These are phyloP conservation scores for Trichomalopsis sarcophagae DNA, from an alignment of 1,140 invertebrate species.

Conservation along the genomic window DNA sequence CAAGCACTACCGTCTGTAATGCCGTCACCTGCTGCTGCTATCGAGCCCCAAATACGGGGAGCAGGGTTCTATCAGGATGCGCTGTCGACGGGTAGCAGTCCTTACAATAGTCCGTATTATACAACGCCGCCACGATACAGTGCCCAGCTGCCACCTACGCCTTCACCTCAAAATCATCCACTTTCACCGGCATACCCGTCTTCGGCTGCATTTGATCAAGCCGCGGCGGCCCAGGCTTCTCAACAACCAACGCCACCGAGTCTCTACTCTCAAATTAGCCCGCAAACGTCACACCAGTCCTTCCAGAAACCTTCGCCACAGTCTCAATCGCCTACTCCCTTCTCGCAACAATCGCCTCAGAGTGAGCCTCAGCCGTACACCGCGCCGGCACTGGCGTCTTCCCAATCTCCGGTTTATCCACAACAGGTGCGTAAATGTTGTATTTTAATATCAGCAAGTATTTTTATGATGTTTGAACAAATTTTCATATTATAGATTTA, in stretches of 20 bases:
- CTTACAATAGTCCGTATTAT: conserved; percentile 73
- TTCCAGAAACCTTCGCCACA: conserved; percentile 64
- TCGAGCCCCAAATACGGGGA: conserved; percentile 67
- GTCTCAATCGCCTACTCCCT: conserved; percentile 58
- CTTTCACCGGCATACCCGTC: conserved; percentile 70
- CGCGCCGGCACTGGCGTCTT: conserved; percentile 38
- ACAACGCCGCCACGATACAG: conserved; percentile 72
- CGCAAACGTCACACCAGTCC: conserved; percentile 59
- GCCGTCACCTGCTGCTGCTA: conserved; percentile 54
- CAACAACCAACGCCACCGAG: conserved; percentile 44
- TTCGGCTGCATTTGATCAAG: conserved; percentile 66
- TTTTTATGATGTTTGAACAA: background rate
- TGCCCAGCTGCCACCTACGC: conserved; percentile 71
- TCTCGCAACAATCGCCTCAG: conserved; percentile 56
- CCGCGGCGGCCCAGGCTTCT: conserved; percentile 51
- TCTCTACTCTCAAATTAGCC: conserved; percentile 61
- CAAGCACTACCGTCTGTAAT: conserved; percentile 55
- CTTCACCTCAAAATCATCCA: conserved; percentile 71
- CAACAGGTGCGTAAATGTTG: conserved; percentile 54
- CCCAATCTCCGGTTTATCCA: conserved; percentile 61
- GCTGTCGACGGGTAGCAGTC: conserved; percentile 70
- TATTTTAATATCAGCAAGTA: background rate
- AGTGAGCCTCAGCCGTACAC: conserved; percentile 48
- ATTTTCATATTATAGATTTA: background rate
- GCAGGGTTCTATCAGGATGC: conserved; percentile 73